Percentiles rank a stretch among this genome's conserved stretches.
Conservation (phyloP, 1,140 invertebrate species). For the Sarcophaga peregrina region DNA sequence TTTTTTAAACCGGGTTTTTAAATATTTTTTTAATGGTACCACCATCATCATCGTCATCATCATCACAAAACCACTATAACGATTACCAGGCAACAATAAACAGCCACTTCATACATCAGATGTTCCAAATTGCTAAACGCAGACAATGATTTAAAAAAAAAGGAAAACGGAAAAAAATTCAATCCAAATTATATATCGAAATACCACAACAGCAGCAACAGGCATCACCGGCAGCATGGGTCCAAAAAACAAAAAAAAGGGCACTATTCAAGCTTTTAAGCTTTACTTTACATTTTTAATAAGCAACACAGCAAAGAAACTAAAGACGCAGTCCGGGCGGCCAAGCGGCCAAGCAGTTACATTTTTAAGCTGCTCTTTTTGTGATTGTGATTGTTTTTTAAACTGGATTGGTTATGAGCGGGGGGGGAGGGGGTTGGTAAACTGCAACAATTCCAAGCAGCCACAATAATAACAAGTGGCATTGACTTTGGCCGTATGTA, state of each 20-base stretch:
- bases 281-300: slow-evolving; percentile 35
- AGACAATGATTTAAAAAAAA: slow-evolving; percentile 10
- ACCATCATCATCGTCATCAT: neutral
- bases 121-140: slow-evolving; percentile 31
- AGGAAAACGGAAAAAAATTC: neutral
- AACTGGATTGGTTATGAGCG: neutral
- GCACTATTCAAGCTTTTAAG: slow-evolving; percentile 26
- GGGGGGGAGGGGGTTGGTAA: too few species aligned
- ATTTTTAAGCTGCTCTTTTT: neutral
- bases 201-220: neutral
- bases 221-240: neutral
- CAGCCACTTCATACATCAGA: slow-evolving; percentile 26
- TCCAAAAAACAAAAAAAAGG: neutral
- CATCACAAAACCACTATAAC: neutral
- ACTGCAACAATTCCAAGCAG: neutral
- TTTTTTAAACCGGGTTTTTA: slow-evolving; percentile 5
- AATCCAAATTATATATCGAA: neutral
- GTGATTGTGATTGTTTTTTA: neutral
- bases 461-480: slow-evolving; percentile 29
- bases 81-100: slow-evolving; percentile 5
- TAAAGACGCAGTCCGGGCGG: neutral
- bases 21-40: slow-evolving; percentile 18
- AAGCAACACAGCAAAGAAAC: neutral
- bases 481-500: slow-evolving; percentile 23
- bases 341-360: neutral